Base-by-base conservation (phyloP, 2,888 invertebrate genomes). In the Capitulum mitella region DNA sequence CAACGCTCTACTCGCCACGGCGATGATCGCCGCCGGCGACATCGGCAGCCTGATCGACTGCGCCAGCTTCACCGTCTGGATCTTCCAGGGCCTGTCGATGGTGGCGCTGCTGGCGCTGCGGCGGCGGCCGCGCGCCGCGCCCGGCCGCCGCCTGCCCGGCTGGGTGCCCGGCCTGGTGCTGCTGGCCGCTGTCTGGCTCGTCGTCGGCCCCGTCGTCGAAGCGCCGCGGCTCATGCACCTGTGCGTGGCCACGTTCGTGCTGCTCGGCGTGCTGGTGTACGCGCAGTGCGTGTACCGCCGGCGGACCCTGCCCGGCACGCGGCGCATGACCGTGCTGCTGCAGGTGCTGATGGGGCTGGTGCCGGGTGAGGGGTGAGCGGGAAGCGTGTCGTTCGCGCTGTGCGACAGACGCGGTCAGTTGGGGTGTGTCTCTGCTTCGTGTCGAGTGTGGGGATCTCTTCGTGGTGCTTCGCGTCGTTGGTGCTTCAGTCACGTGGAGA, bases 21-120 rank as follows among this genome's bases (percentile, higher is more conserved):
- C 91, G 75, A 92, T 92, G 85, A 91, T 94, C 78, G 83, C 91
- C 76, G 88, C 90, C 43, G 93, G 93, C 79, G 90, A 93, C 85
- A 93, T 94, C 80, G 88, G 89, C 77, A 89, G 90, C 1, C 87
- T 95, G 26, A 94, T 95, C 82, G 92, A 93, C 83, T 93, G 94
- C 84, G 93, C 93, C 74, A 93, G 93, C 85, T 94, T 94, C 87
- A 89, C 94, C 81, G 91, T 93, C 37, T 95, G 94, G 94, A 89
- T 93, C 80, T 93, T 93, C 86, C 95, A 94, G 85, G 94, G 93
- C 0, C 85, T 91, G 0, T 93, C 93, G 0, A 93, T 94, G 91
- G 88, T 92, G 0, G 91, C 93, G 0, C 86, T 95, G 32, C 85
- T 95, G 54, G 89, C 93, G 0, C 86, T 95, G 83, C 86, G 94